Evolutionary conservation across 2,113 vertebrate genomes (phyloP).

Genomic region (Spermophilus dauricus): DNA sequence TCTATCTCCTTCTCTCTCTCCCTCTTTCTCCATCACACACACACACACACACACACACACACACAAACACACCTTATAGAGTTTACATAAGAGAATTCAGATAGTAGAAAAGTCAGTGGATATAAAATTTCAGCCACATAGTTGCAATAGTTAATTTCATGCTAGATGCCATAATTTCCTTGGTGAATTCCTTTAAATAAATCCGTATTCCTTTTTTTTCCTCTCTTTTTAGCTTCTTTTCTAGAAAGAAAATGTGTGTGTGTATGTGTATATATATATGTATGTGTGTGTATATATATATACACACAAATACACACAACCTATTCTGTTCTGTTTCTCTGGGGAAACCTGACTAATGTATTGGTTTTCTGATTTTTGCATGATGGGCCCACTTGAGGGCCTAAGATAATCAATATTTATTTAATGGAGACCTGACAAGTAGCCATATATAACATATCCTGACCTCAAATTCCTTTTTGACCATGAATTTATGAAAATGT

Average conservation of each 20-base stretch:
- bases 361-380: not conserved
- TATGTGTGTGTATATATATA: too few relatives aligned
- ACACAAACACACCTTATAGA: not conserved
- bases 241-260: not conserved
- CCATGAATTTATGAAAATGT: not conserved
- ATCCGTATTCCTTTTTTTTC: not conserved
- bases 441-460: not conserved
- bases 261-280: not conserved
- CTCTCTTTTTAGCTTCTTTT: too few relatives aligned
- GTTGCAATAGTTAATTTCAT: constrained; percentile 1
- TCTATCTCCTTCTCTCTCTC: too few relatives aligned
- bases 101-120: not conserved
- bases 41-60: not conserved
- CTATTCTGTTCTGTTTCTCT: not conserved
- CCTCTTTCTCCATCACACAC: not conserved
- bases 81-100: not conserved
- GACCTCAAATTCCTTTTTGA: not conserved
- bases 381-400: not conserved
- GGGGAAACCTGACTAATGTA: not conserved
- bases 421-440: not conserved
- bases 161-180: not conserved
- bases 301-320: not conserved
- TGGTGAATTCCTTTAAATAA: not conserved
- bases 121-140: not conserved
- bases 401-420: not conserved